Conservation (phyloP, 2,797 vertebrate genomes). For the Glyptemys insculpta region DNA sequence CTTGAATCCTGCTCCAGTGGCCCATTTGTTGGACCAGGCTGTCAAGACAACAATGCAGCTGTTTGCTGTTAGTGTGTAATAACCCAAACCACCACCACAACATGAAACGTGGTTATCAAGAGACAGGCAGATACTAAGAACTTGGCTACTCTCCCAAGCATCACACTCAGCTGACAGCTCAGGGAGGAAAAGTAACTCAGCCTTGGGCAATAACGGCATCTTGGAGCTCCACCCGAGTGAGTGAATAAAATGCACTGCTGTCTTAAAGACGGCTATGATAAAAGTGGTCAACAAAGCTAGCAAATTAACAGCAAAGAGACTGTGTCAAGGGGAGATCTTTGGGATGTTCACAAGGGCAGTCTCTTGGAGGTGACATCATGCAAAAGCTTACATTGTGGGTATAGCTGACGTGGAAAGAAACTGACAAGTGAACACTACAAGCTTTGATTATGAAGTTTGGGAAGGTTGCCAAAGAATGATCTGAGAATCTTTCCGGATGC, state of each 20-base stretch:
- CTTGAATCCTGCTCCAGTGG: background rate
- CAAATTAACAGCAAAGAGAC: background rate
- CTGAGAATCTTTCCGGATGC: background rate
- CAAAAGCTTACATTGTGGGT: background rate
- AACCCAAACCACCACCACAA: background rate
- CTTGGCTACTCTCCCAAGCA: no score
- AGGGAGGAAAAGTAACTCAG: background rate
- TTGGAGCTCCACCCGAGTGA: background rate
- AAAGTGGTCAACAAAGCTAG: background rate
- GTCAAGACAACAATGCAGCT: background rate
- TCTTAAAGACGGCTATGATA: background rate
- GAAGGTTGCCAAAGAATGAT: background rate
- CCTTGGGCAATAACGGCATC: background rate
- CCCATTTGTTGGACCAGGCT: background rate
- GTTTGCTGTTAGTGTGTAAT: background rate
- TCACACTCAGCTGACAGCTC: background rate
- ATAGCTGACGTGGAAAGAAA: background rate
- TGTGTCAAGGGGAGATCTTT: background rate
- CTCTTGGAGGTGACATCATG: background rate
- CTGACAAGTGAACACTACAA: background rate
- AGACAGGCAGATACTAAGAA: background rate
- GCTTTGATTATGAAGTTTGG: background rate
- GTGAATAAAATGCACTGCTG: background rate
- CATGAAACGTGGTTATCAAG: background rate
- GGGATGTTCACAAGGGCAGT: background rate